Evolutionary conservation across 2,888 invertebrate species (phyloP), one percentile per base, ranked within the genome.

Genomic region (Ceramica pisi): DNA sequence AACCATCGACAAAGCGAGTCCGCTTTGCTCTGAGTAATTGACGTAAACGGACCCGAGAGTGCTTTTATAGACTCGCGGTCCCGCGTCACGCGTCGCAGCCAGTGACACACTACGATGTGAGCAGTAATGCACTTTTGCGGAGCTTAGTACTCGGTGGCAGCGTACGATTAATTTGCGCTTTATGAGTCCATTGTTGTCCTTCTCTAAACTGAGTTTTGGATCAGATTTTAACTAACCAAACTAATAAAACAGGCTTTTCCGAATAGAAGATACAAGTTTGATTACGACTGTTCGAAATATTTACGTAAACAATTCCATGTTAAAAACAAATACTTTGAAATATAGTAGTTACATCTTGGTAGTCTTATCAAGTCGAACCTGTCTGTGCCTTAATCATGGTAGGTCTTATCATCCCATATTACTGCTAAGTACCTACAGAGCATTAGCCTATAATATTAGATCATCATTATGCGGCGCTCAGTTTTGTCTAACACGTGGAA

Each of bases 101-200:
- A 26, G 31, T 31, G 67, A 46, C 67, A 7, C 44, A 50, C 44
- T 57, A 67, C 80, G 59, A 56, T 68, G 80, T 68, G 73, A 48
- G 48, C 73, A 62, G 57, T 78, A 82, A 79, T 79, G 64, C 74
- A 82, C 64, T 82, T 82, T 78, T 82, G 73, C 23, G 26, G 56
- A 63, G 51, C 19, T 31, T n/a, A 23, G 12, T 59, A n/a, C 41
- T 53, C 56, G 14, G 41, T 14, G 41, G 41, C 41, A 5, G 48
- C 56, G 55, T 59, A 67, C 56, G 71, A 61, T 63, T 78, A 62
- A 57, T 66, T 70, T 70, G 9, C 9, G 21, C 26, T 80, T 62
- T 67, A 64, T 16, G 31, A 31, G 31, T 31, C 31, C 31, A 38
- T 64, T 73, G 64, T 64, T 44, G 53, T 48, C 21, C 12, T 69